A percentile compares a stretch with the other conserved stretches of the same genome.
Evolutionary conservation across 2,113 vertebrate species (phyloP).

Genomic region (Siniperca chuatsi): DNA sequence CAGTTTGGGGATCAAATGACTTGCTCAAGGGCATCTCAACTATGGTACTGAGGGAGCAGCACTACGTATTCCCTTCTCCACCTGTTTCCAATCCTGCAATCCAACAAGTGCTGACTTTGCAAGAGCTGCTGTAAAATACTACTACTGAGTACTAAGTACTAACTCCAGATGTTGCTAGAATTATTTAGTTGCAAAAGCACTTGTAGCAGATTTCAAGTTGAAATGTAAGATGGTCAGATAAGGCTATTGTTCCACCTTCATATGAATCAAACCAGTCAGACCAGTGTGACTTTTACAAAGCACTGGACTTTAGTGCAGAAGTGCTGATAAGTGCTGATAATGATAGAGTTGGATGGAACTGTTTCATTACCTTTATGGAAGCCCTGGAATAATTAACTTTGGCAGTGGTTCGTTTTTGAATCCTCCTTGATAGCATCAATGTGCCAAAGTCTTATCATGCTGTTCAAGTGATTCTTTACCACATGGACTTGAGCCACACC

Average conservation of each 20-base stretch:
- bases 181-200: background rate
- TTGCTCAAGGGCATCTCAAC: background rate
- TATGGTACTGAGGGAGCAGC: background rate
- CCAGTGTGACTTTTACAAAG: background rate
- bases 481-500: background rate
- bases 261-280: background rate
- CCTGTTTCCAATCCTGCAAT: background rate
- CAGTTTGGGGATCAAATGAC: slow-evolving; percentile 10
- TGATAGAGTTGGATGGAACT: background rate
- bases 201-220: background rate
- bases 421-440: slow-evolving; percentile 15
- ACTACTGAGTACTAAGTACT: background rate
- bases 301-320: background rate
- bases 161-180: background rate
- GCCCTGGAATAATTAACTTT: slow-evolving; percentile 5
- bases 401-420: slow-evolving; percentile 2
- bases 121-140: background rate
- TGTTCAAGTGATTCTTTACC: background rate
- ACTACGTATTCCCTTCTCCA: background rate
- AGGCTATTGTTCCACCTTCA: background rate
- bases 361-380: slow-evolving; percentile 42
- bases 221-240: background rate
- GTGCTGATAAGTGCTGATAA: slow-evolving; percentile 3
- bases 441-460: slow-evolving; percentile 28
- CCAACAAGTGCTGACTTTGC: background rate